Conservation (phyloP, 2,797 vertebrate species). For the Premnoplex brunnescens region DNA sequence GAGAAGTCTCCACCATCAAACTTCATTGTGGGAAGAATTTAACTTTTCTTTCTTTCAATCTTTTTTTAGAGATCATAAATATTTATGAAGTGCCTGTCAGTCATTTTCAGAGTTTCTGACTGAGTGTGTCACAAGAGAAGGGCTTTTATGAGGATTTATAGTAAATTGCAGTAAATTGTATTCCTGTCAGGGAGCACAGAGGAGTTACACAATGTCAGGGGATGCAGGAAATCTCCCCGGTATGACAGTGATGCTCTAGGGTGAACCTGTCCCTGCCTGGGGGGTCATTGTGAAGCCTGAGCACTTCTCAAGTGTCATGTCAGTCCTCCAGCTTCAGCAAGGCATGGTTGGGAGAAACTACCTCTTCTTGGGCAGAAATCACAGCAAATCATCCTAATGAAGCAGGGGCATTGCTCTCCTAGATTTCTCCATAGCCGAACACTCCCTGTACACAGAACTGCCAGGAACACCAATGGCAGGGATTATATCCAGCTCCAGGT, state of each 20-base stretch:
- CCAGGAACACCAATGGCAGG: not conserved
- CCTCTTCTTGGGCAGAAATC: not conserved
- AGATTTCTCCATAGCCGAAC: not conserved
- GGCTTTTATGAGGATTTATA: slow-evolving; percentile 62
- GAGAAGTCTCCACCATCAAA: not conserved
- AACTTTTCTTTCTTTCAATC: slow-evolving; percentile 52
- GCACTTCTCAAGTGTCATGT: not conserved
- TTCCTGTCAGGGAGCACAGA: slow-evolving; percentile 58
- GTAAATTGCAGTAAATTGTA: slow-evolving; percentile 69
- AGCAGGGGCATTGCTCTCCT: not conserved
- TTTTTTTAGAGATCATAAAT: slow-evolving; percentile 68
- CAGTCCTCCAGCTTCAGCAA: not conserved
- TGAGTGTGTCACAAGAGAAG: slow-evolving; percentile 68
- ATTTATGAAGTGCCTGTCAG: slow-evolving; percentile 67
- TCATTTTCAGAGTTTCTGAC: slow-evolving; percentile 72
- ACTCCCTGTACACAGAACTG: not conserved
- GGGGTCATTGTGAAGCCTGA: not conserved
- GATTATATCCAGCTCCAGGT: not conserved
- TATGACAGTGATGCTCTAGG: not conserved
- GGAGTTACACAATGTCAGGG: not conserved
- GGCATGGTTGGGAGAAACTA: not conserved
- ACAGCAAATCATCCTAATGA: not conserved
- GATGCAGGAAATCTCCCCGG: not conserved
- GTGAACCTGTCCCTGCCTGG: not conserved
- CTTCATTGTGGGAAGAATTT: not conserved